Conservation (phyloP, 2,888 invertebrate species). For the Didymodactylos carnosus region DNA sequence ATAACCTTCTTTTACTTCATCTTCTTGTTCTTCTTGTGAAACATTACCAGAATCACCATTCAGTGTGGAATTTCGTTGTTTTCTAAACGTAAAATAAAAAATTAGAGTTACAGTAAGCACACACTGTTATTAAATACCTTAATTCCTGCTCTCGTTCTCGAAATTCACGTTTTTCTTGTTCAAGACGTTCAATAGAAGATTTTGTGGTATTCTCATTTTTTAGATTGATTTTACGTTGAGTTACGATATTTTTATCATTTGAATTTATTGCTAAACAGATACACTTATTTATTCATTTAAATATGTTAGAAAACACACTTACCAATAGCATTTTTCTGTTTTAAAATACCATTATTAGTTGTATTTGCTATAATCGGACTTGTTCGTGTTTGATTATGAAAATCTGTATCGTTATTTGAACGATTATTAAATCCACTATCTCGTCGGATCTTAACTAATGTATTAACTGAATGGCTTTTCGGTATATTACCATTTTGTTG, state of each 20-base stretch:
- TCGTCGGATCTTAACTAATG: not conserved
- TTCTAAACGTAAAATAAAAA: not conserved
- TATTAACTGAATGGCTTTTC: not conserved
- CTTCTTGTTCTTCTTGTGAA: not conserved
- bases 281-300: no score
- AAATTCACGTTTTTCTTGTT: not conserved
- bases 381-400: not conserved
- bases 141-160: not conserved
- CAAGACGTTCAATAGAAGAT: not conserved
- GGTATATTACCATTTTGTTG: no score
- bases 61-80: not conserved
- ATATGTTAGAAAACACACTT: no score
- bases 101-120: not conserved
- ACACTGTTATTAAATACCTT: not conserved
- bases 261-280: no score
- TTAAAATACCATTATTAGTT: not conserved
- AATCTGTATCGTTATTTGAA: no score
- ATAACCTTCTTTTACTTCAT: not conserved
- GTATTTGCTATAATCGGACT: not conserved
- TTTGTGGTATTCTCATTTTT: not conserved
- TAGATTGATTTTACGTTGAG: no score
- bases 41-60: not conserved
- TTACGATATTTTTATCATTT: no score
- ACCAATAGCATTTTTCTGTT: not conserved
- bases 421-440: no score